Evolutionary conservation across 2,113 vertebrate genomes (phyloP).

Genomic region (Zosterops hypoxanthus): DNA sequence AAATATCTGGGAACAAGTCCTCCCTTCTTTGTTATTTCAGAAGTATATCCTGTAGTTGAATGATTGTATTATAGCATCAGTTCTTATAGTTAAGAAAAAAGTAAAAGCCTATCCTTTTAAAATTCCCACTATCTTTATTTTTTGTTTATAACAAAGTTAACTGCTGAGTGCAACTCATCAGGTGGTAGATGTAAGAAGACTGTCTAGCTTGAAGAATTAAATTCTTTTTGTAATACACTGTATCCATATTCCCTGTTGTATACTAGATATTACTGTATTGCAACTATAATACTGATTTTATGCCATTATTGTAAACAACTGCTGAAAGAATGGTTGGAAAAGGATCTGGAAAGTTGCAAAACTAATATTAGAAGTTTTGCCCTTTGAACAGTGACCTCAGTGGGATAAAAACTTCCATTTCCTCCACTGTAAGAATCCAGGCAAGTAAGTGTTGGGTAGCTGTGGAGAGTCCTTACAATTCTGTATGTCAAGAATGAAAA

Average conservation of each 20-base stretch:
- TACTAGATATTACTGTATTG: background rate
- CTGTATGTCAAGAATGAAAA: background rate
- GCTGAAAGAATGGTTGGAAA: background rate
- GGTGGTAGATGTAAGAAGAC: background rate
- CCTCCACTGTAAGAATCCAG: background rate
- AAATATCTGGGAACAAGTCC: background rate
- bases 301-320: background rate
- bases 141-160: background rate
- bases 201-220: background rate
- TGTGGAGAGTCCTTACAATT: background rate
- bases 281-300: background rate
- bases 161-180: background rate
- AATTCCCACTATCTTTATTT: background rate
- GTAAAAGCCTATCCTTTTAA: background rate
- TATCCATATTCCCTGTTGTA: background rate
- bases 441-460: background rate
- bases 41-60: background rate
- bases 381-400: background rate
- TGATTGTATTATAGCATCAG: background rate
- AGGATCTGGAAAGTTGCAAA: background rate
- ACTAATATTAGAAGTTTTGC: background rate
- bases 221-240: background rate
- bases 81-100: background rate
- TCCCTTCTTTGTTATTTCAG: background rate
- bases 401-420: background rate